These are phyloP conservation scores for Melanotaenia duboulayi DNA, from an alignment of 2,113 vertebrate genomes.

Conservation along the genomic window DNA sequence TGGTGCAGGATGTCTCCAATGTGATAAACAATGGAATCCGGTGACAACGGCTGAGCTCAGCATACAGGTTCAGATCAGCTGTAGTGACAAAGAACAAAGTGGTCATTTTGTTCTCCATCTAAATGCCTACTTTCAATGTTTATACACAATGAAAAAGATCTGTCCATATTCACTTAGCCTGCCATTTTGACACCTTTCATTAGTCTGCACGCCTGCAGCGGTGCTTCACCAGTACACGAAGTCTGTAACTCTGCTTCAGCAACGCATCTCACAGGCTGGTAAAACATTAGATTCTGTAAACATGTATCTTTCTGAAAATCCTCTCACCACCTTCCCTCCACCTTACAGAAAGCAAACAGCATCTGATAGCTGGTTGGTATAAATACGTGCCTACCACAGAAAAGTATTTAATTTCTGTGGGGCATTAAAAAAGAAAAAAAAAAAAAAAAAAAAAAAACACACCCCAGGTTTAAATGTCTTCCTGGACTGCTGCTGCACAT, in stretches of 20 bases:
- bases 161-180: no score
- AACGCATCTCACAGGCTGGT: not conserved
- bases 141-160: accelerated
- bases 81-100: no score
- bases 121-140: not conserved
- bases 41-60: not conserved
- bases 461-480: not conserved
- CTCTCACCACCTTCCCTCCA: not conserved
- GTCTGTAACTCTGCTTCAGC: not conserved
- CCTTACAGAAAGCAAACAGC: slow-evolving; percentile 1
- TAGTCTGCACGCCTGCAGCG: not conserved
- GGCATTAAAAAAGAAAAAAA: no score
- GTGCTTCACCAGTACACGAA: not conserved
- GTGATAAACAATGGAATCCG: not conserved
- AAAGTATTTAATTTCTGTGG: not conserved
- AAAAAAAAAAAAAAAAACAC: not conserved
- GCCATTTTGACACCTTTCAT: no score
- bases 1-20: not conserved
- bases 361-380: slow-evolving; percentile 4
- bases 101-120: no score
- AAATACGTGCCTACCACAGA: not conserved
- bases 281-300: slow-evolving; percentile 24
- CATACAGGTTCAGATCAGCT: not conserved
- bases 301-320: no score
- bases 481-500: slow-evolving; percentile 8